These are phyloP conservation scores for Stigmatopora nigra DNA, from an alignment of 2,113 vertebrate genomes.

Conservation along the genomic window DNA sequence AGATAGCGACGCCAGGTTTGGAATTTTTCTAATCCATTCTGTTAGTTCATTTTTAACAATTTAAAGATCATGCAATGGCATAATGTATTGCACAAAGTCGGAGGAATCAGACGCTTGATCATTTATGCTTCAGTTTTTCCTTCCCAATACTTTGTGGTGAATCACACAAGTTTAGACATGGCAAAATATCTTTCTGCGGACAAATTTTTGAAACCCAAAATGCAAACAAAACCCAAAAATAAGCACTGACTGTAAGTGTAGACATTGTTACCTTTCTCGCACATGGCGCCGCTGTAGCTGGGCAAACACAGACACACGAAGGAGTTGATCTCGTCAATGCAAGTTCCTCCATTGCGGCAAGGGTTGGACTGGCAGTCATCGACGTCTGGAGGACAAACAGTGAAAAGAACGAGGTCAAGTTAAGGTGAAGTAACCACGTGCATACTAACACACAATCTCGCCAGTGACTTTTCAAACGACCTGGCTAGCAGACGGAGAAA, in stretches of 20 bases:
- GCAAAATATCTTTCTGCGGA: background rate
- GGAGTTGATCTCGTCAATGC: conserved; percentile 86
- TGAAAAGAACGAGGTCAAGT: background rate
- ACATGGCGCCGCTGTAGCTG: conserved; percentile 86
- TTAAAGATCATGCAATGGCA: no score
- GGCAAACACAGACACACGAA: conserved; percentile 91
- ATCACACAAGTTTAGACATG: no score
- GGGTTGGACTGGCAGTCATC: conserved; percentile 78
- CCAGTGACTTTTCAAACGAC: conserved; percentile 11
- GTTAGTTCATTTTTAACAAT: no score
- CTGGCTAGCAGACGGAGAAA: conserved; percentile 11
- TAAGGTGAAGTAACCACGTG: conserved; percentile 12
- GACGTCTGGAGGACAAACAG: conserved; percentile 61
- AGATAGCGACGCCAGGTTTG: no score
- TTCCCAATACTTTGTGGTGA: no score
- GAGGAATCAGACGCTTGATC: no score
- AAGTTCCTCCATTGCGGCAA: conserved; percentile 92
- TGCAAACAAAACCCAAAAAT: background rate
- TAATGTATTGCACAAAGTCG: no score
- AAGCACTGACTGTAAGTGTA: background rate
- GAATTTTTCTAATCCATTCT: no score
- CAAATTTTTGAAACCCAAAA: background rate
- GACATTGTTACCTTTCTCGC: conserved; percentile 82
- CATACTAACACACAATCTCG: conserved; percentile 4
- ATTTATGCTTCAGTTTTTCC: no score